Evolutionary conservation across 30 jellyfish, hydroid and myxozoan genomes (phyloP).

Genomic region (Sanderia malayensis): DNA sequence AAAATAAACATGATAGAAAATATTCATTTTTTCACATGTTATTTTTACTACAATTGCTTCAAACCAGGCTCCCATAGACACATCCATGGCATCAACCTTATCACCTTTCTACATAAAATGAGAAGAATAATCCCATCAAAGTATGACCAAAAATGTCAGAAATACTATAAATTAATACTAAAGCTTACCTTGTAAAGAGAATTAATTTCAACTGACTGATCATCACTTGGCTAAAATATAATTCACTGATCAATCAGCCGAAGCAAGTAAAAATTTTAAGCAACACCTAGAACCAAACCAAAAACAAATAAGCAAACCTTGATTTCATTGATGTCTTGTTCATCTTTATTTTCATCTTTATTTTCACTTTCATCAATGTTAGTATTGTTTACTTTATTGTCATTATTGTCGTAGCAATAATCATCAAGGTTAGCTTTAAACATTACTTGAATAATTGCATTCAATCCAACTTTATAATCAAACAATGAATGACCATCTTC

Average conservation of each 20-base stretch:
- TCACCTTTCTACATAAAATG: constrained; percentile 53
- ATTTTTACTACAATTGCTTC: constrained; percentile 76
- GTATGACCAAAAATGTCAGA: background rate
- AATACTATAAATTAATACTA: background rate
- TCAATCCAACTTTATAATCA: constrained; percentile 87
- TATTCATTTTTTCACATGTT: constrained; percentile 30
- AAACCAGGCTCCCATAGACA: constrained; percentile 97
- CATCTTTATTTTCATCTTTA: no score
- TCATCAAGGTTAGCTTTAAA: constrained; percentile 70
- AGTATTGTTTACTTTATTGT: no score
- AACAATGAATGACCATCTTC: constrained; percentile 94
- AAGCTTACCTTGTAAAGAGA: constrained; percentile 38
- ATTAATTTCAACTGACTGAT: constrained; percentile 6
- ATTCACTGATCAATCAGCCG: no score
- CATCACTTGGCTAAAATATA: constrained; percentile 7
- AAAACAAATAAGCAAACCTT: no score
- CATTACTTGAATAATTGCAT: constrained; percentile 91
- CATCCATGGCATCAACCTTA: constrained; percentile 84
- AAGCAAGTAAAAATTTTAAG: no score
- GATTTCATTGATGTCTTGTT: no score
- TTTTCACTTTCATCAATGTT: no score
- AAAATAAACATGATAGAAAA: constrained; percentile 53
- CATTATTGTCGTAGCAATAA: no score
- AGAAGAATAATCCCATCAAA: background rate
- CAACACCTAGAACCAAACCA: no score